A percentile compares a stretch with the other conserved stretches of the same genome.
Conservation (phyloP, 2,113 vertebrate genomes). For the Pedionomus torquatus region DNA sequence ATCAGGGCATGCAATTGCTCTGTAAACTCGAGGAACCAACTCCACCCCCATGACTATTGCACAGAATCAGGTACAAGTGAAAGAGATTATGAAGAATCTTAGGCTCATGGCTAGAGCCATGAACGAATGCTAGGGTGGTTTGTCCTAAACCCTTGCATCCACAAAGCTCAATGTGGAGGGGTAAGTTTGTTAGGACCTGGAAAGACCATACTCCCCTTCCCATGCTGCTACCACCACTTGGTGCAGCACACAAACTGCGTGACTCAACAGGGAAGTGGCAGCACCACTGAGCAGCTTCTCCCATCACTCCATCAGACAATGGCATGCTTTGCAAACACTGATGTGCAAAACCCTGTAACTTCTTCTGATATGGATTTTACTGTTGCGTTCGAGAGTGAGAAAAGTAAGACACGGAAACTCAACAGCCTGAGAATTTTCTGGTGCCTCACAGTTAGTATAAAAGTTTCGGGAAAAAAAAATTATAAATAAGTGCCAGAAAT, state of each 20-base stretch:
- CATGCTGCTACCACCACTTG: fast-evolving
- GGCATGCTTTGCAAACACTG: background rate
- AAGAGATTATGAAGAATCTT: background rate
- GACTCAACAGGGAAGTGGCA: fast-evolving
- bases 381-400: background rate
- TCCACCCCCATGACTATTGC: background rate
- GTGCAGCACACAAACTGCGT: fast-evolving
- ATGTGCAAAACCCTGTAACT: background rate
- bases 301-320: background rate
- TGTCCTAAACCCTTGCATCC: background rate
- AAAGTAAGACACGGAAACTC: background rate
- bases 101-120: fast-evolving
- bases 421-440: background rate
- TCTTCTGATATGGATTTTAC: background rate
- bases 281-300: background rate
- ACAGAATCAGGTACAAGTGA: background rate
- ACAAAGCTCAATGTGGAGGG: fast-evolving
- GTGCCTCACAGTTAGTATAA: background rate
- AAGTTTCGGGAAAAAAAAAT: background rate
- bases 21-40: background rate
- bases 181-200: background rate
- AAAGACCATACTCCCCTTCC: background rate
- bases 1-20: background rate
- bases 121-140: background rate
- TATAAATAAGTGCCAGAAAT: background rate